Conservation (phyloP, 2,797 vertebrate genomes). For the Alosa sapidissima region DNA sequence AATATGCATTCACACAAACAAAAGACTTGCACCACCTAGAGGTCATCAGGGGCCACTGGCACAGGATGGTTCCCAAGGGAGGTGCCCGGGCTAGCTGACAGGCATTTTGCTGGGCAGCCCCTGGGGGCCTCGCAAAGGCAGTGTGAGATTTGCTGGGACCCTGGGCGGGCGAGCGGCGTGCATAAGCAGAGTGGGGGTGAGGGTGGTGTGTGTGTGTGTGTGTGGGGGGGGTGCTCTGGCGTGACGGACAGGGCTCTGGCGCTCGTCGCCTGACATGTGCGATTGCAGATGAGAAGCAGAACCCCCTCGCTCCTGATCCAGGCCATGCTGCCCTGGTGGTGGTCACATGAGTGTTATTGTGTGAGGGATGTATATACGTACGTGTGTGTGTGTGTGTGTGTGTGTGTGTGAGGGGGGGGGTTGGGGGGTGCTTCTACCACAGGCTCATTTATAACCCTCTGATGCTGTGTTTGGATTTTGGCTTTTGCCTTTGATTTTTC, state of each 20-base stretch:
- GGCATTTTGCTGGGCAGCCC: neutral
- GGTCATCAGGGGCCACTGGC: conserved; percentile 49
- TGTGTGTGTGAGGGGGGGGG: no score
- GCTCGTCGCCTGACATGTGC: conserved; percentile 65
- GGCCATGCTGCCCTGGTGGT: conserved; percentile 44
- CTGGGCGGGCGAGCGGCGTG: neutral
- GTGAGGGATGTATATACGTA: conserved; percentile 65
- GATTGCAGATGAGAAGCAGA: conserved; percentile 72
- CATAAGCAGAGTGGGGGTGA: neutral
- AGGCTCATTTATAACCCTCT: conserved; percentile 49
- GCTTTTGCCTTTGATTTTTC: conserved; percentile 31
- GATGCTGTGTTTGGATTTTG: conserved; percentile 47
- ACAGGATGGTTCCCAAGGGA: neutral
- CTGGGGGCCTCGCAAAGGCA: neutral
- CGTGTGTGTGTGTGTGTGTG: conserved; percentile 2
- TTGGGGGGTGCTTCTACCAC: conserved; percentile 48
- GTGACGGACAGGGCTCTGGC: conserved; percentile 56
- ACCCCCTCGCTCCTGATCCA: conserved; percentile 51
- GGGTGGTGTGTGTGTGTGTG: neutral
- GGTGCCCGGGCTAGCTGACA: neutral
- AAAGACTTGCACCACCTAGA: conserved; percentile 93
- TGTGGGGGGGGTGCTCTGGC: neutral
- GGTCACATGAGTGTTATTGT: conserved; percentile 53
- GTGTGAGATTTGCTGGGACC: neutral
- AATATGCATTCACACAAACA: conserved; percentile 63